Evolutionary conservation across 2,888 invertebrate species (phyloP).

Genomic region (Tortricodes alternella): DNA sequence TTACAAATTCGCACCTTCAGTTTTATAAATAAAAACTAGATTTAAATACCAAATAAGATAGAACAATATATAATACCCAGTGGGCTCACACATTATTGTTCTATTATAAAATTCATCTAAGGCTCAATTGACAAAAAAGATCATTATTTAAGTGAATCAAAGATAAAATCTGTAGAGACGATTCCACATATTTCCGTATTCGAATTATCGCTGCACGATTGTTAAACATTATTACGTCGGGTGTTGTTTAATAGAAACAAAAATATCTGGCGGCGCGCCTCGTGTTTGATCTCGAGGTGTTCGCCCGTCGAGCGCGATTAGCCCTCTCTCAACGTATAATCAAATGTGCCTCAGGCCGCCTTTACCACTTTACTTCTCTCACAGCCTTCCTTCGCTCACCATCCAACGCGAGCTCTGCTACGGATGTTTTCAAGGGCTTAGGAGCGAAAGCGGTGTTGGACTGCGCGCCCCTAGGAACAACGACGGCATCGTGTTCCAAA

Average conservation of each 20-base stretch:
- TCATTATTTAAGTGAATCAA: not conserved
- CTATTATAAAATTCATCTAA: no score
- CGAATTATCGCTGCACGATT: slow-evolving; percentile 82
- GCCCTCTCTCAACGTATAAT: slow-evolving; percentile 82
- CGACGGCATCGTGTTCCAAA: slow-evolving; percentile 49
- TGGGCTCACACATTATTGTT: no score
- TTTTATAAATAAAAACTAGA: no score
- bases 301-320: slow-evolving; percentile 82
- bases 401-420: slow-evolving; percentile 47
- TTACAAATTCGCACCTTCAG: no score
- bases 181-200: slow-evolving; percentile 56
- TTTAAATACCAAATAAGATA: no score
- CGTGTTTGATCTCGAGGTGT: slow-evolving; percentile 83
- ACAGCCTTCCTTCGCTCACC: slow-evolving; percentile 21
- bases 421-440: not conserved
- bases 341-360: slow-evolving; percentile 77
- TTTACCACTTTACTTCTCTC: slow-evolving; percentile 46
- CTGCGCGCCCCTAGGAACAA: not conserved
- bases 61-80: no score
- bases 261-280: slow-evolving; percentile 83
- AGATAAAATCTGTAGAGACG: not conserved
- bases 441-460: slow-evolving; percentile 38
- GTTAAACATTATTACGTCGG: slow-evolving; percentile 84
- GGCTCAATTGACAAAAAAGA: not conserved
- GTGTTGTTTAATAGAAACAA: slow-evolving; percentile 84